Evolutionary conservation across 2,888 invertebrate species (phyloP).

Genomic region (Cetonia aurata): DNA sequence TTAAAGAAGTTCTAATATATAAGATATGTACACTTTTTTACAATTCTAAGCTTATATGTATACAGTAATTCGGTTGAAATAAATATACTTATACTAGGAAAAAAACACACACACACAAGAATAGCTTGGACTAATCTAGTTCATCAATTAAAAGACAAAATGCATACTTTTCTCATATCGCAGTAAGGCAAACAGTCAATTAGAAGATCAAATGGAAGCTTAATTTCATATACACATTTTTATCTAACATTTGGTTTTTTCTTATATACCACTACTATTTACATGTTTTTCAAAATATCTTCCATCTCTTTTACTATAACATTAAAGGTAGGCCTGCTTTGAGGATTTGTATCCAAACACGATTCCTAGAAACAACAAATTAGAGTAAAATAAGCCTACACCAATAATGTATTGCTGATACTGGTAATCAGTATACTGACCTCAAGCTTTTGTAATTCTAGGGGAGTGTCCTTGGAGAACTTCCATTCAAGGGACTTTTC

Average conservation of each 20-base stretch:
- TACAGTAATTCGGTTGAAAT: constrained; percentile 26
- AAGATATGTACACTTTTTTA: constrained; percentile 40
- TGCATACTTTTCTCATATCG: constrained; percentile 25
- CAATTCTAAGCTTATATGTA: constrained; percentile 27
- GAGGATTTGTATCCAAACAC: constrained; percentile 78
- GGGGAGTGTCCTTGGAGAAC: constrained; percentile 74
- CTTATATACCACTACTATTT: constrained; percentile 52
- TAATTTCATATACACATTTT: constrained; percentile 39
- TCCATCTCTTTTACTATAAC: constrained; percentile 70
- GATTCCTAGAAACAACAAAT: constrained; percentile 66
- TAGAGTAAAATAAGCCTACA: constrained; percentile 36
- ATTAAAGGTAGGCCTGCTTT: constrained; percentile 77
- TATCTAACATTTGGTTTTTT: constrained; percentile 53
- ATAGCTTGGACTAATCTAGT: background rate
- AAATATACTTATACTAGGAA: constrained; percentile 25
- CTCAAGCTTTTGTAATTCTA: constrained; percentile 72
- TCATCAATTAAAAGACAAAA: constrained; percentile 24
- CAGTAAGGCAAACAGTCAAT: constrained; percentile 41
- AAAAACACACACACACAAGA: constrained; percentile 14
- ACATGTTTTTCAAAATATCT: constrained; percentile 67
- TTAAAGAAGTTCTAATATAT: constrained; percentile 30
- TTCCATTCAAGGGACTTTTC: constrained; percentile 77
- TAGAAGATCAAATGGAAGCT: constrained; percentile 41
- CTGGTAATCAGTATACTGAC: constrained; percentile 55
- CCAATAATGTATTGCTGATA: constrained; percentile 7